Base-by-base conservation (phyloP, 2,888 invertebrate species). In the Neria commutata region DNA sequence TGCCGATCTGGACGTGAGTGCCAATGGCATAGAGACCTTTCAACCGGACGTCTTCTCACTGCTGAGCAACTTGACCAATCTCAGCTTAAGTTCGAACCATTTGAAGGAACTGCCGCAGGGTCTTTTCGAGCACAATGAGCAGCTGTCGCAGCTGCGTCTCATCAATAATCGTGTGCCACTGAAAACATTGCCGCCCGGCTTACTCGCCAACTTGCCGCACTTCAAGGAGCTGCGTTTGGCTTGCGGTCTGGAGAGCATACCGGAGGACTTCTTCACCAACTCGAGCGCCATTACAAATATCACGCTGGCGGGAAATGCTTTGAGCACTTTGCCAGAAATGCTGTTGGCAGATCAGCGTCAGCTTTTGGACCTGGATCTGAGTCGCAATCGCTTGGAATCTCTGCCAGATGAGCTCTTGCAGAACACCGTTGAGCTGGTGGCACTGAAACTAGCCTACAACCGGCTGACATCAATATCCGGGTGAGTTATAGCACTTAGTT, bases 11-110 rank as follows among this genome's bases (percentile, higher is more conserved):
- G 90, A 91, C 80, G 77, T 94, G 55, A 87, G 88, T 67, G 82
- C 84, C 14, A 92, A 91, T 76, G 83, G 84, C 51, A 83, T 92
- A 64, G 84, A 84, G 57, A 83, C 84, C 58, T 80, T 92, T 51
- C 86, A 87, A 0, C 76, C 83, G 6, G 85, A 86, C 66, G 83
- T 89, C 50, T 91, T 91, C 73, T 79, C 84, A 55, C 83, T 85
- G 60, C 79, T 91, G 55, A 82, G 79, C 26, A 88, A 88, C 72
- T 80, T 92, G 45, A 85, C 83, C 63, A 84, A 83, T 60, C 79
- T 94, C 45, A 88, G 88, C 73, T 82, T 93, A 62, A 87, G 85
- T 73, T 84, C 83, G n/a, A 91, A 91, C 72, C 85, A 86, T 67
- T 87, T 91, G 65, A 83, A 83, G 4, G 78, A 84, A n/a, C 71